Base-by-base conservation (phyloP, 2,797 vertebrate species). In the Spheniscus humboldti region DNA sequence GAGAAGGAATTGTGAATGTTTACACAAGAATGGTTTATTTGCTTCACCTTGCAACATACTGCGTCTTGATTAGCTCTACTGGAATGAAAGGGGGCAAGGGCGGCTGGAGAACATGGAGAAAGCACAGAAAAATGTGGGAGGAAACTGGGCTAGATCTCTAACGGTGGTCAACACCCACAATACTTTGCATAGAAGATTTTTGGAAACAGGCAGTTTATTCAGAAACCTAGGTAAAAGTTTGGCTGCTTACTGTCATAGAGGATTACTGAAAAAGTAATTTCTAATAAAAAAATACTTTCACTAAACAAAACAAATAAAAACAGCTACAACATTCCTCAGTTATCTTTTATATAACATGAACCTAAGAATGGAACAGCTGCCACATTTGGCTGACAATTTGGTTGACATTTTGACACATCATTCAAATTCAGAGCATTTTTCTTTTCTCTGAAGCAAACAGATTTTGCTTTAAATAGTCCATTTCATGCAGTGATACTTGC, bases 381-480 rank as follows among this genome's bases (percentile, higher is more conserved):
- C 80, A 89, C 59, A 6, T 60, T 63, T 82, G 77, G 83, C 86
- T 95, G 90, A 91, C 88, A 92, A 67, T 60, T 7, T 53, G 39
- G n/a, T n/a, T 95, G 94, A 84, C 30, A 28, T 89, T 91, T 85
- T 93, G 88, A 96, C 95, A 95, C 28, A 19, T 91, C 43, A 71
- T 71, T 84, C 77, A 67, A 81, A 90, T 85, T 79, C 73, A 60
- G 71, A 92, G 59, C 71, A 87, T 86, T 95, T 91, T 92, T 79
- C 93, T 85, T 50, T 74, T 41, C 86, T 57, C 56, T 74, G 83
- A 89, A 92, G 67, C 76, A 93, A 95, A 89, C 6, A 85, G 83
- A 76, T 83, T 95, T 60, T 71, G 64, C 91, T 94, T 94, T 89
- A 91, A 96, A 95, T 93, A 93, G 50, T 71, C 43, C 63, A 56